These are phyloP conservation scores for Microcaecilia unicolor DNA, from an alignment of 2,797 vertebrate genomes.

Conservation along the genomic window DNA sequence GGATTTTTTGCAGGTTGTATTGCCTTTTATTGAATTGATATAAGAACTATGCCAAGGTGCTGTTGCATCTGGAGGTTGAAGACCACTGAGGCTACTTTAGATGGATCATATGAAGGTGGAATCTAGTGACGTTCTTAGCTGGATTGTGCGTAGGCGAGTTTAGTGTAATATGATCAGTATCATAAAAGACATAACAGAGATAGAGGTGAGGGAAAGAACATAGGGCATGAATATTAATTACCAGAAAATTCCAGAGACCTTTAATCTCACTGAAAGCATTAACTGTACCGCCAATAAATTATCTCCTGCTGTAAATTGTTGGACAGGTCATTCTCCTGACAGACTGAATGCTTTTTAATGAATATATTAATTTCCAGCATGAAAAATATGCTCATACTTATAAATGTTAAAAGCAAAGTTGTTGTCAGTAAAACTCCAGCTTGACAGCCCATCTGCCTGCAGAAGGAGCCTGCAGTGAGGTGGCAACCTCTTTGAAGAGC, in stretches of 20 bases:
- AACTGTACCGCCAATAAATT: slow-evolving; percentile 37
- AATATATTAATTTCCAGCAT: slow-evolving; percentile 32
- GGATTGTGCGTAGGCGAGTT: no score
- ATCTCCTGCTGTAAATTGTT: slow-evolving; percentile 40
- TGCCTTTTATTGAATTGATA: no score
- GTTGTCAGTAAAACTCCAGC: background rate
- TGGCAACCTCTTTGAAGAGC: no score
- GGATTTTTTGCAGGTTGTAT: no score
- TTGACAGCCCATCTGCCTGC: background rate
- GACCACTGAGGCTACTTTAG: no score
- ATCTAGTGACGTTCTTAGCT: no score
- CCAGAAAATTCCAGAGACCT: slow-evolving; percentile 38
- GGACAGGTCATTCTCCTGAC: slow-evolving; percentile 35
- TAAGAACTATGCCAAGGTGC: no score
- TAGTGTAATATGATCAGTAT: slow-evolving; percentile 37
- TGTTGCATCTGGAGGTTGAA: no score
- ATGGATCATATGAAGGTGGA: no score
- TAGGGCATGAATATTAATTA: slow-evolving; percentile 53
- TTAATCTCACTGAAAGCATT: slow-evolving; percentile 43
- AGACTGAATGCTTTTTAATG: slow-evolving; percentile 23
- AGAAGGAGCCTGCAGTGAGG: no score
- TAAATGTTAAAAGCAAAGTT: slow-evolving; percentile 29
- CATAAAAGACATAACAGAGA: slow-evolving; percentile 36
- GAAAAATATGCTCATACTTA: slow-evolving; percentile 24
- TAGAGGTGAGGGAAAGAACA: slow-evolving; percentile 40